Base-by-base conservation (phyloP, 2,888 invertebrate species). In the Caenorhabditis wallacei region DNA sequence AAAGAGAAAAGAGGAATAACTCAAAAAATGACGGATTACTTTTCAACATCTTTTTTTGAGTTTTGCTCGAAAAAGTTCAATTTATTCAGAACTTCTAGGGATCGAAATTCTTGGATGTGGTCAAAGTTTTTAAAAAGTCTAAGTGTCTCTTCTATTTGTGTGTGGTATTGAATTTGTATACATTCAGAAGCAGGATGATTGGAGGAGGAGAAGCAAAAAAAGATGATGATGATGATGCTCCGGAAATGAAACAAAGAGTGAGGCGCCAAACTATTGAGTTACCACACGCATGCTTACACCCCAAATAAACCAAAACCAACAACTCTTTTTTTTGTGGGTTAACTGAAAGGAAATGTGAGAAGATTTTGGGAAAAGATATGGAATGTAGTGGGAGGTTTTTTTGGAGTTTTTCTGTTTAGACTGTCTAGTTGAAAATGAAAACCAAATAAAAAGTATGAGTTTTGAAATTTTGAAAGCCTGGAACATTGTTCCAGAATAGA, bases 11-110 rank as follows among this genome's bases (percentile, higher is more conserved):
- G 30, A 66, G 3, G 37, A n/a, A 75, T 75, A 75, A 51, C 59
- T 75, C 66, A 66, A 75, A 59, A 59, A 24, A 11, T 78, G 78
- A 78, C 63, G 61, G 35, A 70, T 78, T 20, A 51, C 61, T 69
- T 76, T 76, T 68, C 76, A 59, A 61, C 76, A 22, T 35, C n/a
- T 22, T 51, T 51, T 22, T 61, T 63, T 22, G n/a, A 2, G 37
- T 46, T 5, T 8, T 2, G 40, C 16, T 40, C 30, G 30, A 30
- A 30, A 30, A 8, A 8, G 30, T n/a, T n/a, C n/a, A n/a, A n/a
- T n/a, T n/a, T n/a, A n/a, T n/a, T n/a, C n/a, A n/a, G n/a, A n/a
- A n/a, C n/a, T n/a, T n/a, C n/a, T n/a, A n/a, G n/a, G n/a, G n/a
- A n/a, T n/a, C n/a, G n/a, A n/a, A n/a, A n/a, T n/a, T n/a, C n/a